Conservation (phyloP, 2,888 invertebrate species). For the Reticulitermes lucifugus region DNA sequence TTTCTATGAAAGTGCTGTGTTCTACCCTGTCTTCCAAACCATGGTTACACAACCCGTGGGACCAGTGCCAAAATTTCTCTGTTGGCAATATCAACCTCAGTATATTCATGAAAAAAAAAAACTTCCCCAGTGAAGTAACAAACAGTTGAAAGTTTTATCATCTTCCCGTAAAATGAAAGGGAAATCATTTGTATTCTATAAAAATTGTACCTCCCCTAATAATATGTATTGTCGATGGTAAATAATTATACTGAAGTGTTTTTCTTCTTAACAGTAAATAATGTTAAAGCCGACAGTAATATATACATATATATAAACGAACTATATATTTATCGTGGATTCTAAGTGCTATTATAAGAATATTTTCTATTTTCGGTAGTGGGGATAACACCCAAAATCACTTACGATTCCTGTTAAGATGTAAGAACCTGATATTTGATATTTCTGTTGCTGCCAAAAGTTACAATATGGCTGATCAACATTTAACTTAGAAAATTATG, state of each 20-base stretch:
- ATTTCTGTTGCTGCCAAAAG: background rate
- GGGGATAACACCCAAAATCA: slow-evolving; percentile 15
- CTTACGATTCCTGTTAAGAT: slow-evolving; percentile 23
- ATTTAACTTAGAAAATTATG: background rate
- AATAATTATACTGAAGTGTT: slow-evolving; percentile 34
- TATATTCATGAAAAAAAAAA: slow-evolving; percentile 31
- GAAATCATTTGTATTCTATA: slow-evolving; percentile 38
- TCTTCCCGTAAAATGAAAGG: slow-evolving; percentile 22
- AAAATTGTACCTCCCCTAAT: slow-evolving; percentile 38
- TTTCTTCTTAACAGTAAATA: slow-evolving; percentile 36
- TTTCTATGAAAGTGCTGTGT: slow-evolving; percentile 46
- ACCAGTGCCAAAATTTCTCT: slow-evolving; percentile 38
- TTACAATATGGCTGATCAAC: background rate
- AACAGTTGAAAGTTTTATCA: slow-evolving; percentile 23
- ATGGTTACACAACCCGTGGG: slow-evolving; percentile 43
- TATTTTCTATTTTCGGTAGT: slow-evolving; percentile 41
- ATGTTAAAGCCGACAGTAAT: slow-evolving; percentile 34
- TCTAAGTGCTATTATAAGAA: slow-evolving; percentile 40
- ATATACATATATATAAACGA: slow-evolving; percentile 33
- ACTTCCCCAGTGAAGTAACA: background rate
- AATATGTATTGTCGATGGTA: slow-evolving; percentile 32
- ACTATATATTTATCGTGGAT: slow-evolving; percentile 40
- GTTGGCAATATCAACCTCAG: slow-evolving; percentile 43
- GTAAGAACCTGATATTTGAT: background rate
- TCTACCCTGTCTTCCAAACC: slow-evolving; percentile 47